A percentile compares a stretch with the other conserved stretches of the same genome.
phyloP scores from a whole-genome alignment of 1,140 invertebrate genomes.

The Trichonephila inaurata region DNA sequence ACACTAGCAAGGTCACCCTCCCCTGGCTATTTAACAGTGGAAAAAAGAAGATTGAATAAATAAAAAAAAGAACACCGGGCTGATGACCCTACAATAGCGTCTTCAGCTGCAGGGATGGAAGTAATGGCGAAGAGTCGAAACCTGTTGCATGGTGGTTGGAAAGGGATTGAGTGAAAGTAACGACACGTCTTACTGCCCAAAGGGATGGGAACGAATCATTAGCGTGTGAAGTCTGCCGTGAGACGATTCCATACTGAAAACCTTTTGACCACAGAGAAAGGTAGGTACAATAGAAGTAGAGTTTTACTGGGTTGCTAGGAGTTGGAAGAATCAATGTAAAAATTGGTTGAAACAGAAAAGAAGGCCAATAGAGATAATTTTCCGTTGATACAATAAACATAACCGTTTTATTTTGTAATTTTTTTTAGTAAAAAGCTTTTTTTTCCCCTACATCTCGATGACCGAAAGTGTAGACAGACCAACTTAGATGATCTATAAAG shows the following conservation, averaged over 20 bases:
- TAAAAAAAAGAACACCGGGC: slow-evolving; percentile 1
- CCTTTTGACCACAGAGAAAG: background rate
- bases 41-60: background rate
- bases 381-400: no score
- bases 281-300: background rate
- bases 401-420: no score
- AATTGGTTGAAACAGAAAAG: no score
- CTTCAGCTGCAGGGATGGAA: background rate
- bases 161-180: background rate
- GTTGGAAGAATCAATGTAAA: no score
- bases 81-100: slow-evolving; percentile 45
- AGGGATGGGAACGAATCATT: background rate
- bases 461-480: no score
- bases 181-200: background rate
- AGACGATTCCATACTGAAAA: background rate
- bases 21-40: background rate
- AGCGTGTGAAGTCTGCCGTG: background rate
- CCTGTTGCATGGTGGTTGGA: slow-evolving; percentile 51
- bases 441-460: no score
- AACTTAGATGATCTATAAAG: no score
- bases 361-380: no score
- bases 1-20: slow-evolving; percentile 26
- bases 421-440: no score
- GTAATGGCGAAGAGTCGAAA: background rate
- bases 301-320: no score